phyloP scores from a whole-genome alignment of 2,113 vertebrate species.

The Xiphias gladius region DNA sequence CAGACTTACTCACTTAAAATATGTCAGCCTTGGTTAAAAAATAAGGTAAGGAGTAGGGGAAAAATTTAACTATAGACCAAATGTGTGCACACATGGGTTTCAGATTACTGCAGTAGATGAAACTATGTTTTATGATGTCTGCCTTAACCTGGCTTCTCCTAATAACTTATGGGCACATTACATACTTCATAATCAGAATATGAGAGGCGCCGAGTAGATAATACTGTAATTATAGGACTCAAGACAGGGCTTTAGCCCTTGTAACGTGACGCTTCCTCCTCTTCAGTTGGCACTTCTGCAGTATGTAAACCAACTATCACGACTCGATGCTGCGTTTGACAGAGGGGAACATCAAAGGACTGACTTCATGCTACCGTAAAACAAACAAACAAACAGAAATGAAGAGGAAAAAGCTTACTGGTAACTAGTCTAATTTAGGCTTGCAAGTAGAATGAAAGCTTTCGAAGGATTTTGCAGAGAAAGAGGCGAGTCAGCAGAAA shows the following conservation, averaged over 20 bases:
- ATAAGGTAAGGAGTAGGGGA: too few relatives aligned
- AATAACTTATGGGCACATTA: neutral
- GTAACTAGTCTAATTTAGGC: constrained; percentile 19
- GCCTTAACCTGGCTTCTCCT: neutral
- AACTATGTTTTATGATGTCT: neutral
- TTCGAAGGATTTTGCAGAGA: constrained; percentile 8
- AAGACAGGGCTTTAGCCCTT: neutral
- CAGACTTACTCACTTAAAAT: neutral
- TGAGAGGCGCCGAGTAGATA: neutral
- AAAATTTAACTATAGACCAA: neutral
- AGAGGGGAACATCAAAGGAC: constrained; percentile 27
- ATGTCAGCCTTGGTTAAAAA: too few relatives aligned
- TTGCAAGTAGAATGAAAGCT: constrained; percentile 30
- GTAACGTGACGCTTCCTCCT: constrained; percentile 14
- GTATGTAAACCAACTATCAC: neutral
- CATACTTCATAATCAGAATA: neutral
- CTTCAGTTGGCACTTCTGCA: neutral
- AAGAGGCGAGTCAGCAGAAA: constrained; percentile 60
- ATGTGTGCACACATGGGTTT: neutral
- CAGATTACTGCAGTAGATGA: neutral
- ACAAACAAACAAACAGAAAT: constrained; percentile 17
- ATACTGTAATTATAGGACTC: neutral
- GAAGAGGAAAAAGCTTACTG: constrained; percentile 19
- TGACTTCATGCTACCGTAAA: neutral
- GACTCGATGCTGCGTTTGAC: constrained; percentile 24